Evolutionary conservation across 2,113 vertebrate genomes (phyloP).

Genomic region (Amazona vittata): DNA sequence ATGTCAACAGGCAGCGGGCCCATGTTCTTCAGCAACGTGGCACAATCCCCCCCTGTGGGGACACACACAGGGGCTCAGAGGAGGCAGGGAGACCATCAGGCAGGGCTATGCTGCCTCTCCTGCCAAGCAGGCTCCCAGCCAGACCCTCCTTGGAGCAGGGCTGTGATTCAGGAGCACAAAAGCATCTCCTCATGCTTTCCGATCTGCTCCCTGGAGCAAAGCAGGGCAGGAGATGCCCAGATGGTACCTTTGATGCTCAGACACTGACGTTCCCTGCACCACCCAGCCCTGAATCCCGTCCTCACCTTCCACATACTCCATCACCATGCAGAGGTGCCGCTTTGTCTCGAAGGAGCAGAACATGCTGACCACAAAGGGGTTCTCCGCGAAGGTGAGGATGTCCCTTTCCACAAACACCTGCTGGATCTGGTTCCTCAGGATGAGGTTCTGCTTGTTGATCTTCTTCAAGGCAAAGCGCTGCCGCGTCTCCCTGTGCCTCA

Average conservation of each 20-base stretch:
- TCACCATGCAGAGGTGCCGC: conserved; percentile 97
- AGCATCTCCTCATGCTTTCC: not conserved
- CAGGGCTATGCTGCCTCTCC: not conserved
- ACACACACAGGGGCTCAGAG: not conserved
- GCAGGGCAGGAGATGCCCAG: not conserved
- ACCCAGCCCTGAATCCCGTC: fast-evolving
- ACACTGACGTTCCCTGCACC: not conserved
- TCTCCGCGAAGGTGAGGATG: conserved; percentile 96
- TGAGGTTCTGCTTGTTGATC: conserved; percentile 97
- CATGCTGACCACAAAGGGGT: conserved; percentile 98
- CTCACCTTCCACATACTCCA: conserved; percentile 98
- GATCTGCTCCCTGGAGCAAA: not conserved
- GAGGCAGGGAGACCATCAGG: not conserved
- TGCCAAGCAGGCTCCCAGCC: not conserved
- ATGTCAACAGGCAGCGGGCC: conserved; percentile 94
- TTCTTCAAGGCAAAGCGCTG: conserved; percentile 99
- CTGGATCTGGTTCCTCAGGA: conserved; percentile 97
- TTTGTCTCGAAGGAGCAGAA: conserved; percentile 98
- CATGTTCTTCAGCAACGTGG: conserved; percentile 96
- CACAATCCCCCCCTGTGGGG: conserved; percentile 90
- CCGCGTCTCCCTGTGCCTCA: conserved; percentile 91
- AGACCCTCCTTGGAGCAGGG: not conserved
- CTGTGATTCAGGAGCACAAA: not conserved
- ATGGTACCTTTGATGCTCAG: not conserved
- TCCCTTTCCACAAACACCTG: conserved; percentile 97